phyloP scores from a whole-genome alignment of 1,140 invertebrate species.

The Pteromalus puparum region DNA sequence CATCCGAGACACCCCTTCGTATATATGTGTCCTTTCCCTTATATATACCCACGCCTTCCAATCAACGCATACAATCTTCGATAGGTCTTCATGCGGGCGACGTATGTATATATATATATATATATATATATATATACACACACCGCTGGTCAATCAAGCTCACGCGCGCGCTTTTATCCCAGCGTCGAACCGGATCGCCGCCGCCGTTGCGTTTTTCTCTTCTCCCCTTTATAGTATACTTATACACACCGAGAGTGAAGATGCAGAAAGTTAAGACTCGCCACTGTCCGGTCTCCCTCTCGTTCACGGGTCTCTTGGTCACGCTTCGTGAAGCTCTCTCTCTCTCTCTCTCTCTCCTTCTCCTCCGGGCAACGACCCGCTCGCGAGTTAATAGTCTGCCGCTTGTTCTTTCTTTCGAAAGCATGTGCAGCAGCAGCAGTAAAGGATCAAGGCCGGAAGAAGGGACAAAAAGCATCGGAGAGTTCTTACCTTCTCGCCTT shows the following conservation, averaged over 20 bases:
- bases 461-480: slow-evolving; percentile 40
- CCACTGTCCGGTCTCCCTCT: slow-evolving; percentile 35
- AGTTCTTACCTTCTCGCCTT: background rate
- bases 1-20: slow-evolving; percentile 3
- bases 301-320: slow-evolving; percentile 56
- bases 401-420: background rate
- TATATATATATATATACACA: too few species aligned
- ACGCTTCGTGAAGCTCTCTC: slow-evolving; percentile 60
- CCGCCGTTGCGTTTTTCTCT: background rate
- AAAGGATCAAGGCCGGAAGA: slow-evolving; percentile 43
- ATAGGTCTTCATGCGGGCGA: background rate
- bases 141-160: background rate
- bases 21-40: background rate
- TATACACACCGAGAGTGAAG: slow-evolving; percentile 5
- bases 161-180: background rate
- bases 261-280: slow-evolving; percentile 1
- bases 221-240: too few species aligned
- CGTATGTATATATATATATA: too few species aligned
- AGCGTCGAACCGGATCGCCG: background rate
- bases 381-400: slow-evolving; percentile 12
- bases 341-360: background rate
- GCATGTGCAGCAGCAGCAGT: background rate
- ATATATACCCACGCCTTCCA: background rate
- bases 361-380: background rate
- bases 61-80: background rate